phyloP scores from a whole-genome alignment of 2,113 vertebrate species.

The Coptodon rendalli region DNA sequence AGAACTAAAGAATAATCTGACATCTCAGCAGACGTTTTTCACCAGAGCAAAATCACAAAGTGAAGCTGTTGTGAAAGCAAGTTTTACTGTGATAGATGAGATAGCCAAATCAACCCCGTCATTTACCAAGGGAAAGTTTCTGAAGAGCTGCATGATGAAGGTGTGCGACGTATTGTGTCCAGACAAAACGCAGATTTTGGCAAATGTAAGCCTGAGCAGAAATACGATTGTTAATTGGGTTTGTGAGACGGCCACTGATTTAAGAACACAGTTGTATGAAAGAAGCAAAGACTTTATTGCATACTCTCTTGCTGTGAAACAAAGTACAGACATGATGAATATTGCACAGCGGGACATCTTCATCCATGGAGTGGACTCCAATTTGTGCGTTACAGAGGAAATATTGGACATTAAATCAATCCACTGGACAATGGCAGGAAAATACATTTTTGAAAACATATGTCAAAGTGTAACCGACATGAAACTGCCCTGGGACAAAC shows the following conservation, averaged over 20 bases:
- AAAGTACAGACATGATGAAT: neutral
- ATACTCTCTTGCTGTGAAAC: neutral
- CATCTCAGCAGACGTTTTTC: neutral
- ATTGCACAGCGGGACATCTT: too few species aligned
- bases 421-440: too few species aligned
- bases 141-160: neutral
- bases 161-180: neutral
- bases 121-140: neutral
- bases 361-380: neutral
- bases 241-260: neutral
- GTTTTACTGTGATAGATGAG: neutral
- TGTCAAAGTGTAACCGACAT: too few species aligned
- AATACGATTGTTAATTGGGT: neutral
- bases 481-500: too few species aligned
- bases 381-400: neutral
- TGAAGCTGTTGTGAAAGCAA: neutral
- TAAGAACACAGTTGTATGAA: neutral
- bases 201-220: neutral
- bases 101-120: neutral
- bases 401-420: too few species aligned
- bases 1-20: neutral
- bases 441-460: too few species aligned
- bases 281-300: too few species aligned
- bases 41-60: neutral
- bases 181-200: neutral